Percentiles rank a stretch among this genome's conserved stretches.
phyloP scores from a whole-genome alignment of 2,113 vertebrate species.

The Pycnonotus jocosus region DNA sequence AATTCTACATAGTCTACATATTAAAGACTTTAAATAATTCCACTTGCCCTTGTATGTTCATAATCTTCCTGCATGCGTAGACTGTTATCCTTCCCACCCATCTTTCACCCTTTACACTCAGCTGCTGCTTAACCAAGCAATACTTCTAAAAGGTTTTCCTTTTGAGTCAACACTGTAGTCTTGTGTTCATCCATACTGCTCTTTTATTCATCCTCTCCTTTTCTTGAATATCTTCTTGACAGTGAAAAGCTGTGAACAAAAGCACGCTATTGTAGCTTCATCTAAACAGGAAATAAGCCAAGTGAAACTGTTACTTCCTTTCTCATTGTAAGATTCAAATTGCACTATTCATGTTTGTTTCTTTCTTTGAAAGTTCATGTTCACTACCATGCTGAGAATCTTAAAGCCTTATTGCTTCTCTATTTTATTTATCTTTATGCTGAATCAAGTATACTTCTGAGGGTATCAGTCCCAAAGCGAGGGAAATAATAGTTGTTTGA shows the following conservation, averaged over 20 bases:
- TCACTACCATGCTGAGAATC: neutral
- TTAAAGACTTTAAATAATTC: neutral
- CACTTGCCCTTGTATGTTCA: neutral
- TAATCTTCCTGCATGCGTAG: neutral
- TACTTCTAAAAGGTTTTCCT: neutral
- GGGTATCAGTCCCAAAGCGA: neutral
- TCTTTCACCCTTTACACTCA: neutral
- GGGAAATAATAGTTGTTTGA: neutral
- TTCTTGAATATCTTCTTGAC: neutral
- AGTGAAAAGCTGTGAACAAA: neutral
- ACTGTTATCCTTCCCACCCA: neutral
- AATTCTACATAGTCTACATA: slow-evolving; percentile 16
- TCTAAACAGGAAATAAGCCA: neutral
- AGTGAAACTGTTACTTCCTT: neutral
- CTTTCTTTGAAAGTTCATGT: neutral
- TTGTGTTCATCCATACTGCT: neutral
- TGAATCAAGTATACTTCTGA: neutral
- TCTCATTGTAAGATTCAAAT: neutral
- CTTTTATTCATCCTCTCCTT: neutral
- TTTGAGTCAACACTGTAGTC: neutral
- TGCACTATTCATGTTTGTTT: neutral
- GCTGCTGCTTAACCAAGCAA: neutral
- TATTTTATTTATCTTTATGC: neutral
- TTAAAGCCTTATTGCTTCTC: neutral
- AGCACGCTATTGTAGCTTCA: neutral